Base-by-base conservation (phyloP, 2,888 invertebrate genomes). In the Apeira syringaria region DNA sequence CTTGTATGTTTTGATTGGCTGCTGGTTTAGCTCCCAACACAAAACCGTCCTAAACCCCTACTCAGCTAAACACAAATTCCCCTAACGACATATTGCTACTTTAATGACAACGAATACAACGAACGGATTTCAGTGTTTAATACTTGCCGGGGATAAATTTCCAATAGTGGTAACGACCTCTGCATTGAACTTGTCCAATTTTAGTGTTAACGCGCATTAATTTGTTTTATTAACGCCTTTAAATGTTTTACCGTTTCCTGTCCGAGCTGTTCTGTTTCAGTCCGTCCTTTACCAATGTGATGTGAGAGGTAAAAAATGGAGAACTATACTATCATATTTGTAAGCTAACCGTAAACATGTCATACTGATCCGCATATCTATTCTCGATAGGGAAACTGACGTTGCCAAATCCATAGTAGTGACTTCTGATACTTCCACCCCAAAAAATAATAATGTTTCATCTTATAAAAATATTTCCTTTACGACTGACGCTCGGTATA, bases 1-100 rank as follows among this genome's bases (percentile, higher is more conserved):
- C 86, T 86, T 87, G 89, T 88, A 88, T 88, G 89, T 89, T 89
- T 89, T 89, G 89, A 89, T 88, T 88, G 86, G 85, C 80, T 85
- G 70, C 68, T 73, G 70, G 67, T 61, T 54, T 50, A 54, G 53
- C 53, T 54, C 59, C 53, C 73, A 68, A 72, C 60, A 63, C 64
- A 73, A 79, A 70, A 58, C 61, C 64, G 62, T 68, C 76, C 77
- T 71, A 79, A 77, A 58, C 58, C 44, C 33, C 53, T 55, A 50
- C 59, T 57, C 61, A 11, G 70, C 77, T 85, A 71, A 78, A 74
- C 68, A 66, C 79, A 83, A 38, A 76, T 80, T 81, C 62, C 75
- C 44, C 53, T 63, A 53, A 50, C 61, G 47, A 47, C 45, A 31
- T 47, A 47, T 39, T 59, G 68, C 62, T 69, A 74, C 69, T 84